Percentiles rank a stretch among this genome's conserved stretches.
Evolutionary conservation across 2,113 vertebrate species (phyloP).

Genomic region (Globicephala melas): DNA sequence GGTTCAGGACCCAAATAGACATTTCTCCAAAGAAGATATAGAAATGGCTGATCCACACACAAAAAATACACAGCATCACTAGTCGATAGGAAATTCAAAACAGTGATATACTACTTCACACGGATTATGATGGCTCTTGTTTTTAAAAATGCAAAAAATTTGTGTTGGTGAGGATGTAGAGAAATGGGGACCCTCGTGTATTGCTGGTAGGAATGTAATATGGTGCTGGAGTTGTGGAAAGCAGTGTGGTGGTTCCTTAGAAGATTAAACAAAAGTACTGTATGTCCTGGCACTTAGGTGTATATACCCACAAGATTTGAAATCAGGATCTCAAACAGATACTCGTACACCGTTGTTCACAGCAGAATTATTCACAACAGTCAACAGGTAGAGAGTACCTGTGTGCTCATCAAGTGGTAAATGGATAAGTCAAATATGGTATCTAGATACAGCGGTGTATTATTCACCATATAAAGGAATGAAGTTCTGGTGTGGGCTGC

Average conservation of each 20-base stretch:
- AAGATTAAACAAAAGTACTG: neutral
- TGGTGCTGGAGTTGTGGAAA: neutral
- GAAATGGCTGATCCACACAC: neutral
- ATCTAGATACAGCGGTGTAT: too few relatives aligned
- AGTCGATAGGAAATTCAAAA: neutral
- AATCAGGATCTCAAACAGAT: neutral
- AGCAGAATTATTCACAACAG: neutral
- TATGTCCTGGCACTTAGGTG: neutral
- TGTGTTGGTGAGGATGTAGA: neutral
- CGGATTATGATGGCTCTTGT: neutral
- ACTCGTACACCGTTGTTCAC: neutral
- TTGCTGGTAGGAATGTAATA: neutral
- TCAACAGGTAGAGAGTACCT: neutral
- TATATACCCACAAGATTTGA: neutral
- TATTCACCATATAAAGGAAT: neutral
- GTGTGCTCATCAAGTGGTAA: neutral
- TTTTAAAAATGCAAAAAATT: too few relatives aligned
- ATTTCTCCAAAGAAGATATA: neutral
- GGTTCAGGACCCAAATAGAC: neutral
- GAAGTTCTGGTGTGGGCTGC: neutral
- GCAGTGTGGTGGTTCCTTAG: neutral
- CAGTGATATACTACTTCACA: fast-evolving
- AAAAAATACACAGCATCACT: neutral
- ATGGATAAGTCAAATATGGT: neutral
- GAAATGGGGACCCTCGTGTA: neutral